Evolutionary conservation across 1,140 invertebrate species (phyloP).

Genomic region (Drosophila sp.): DNA sequence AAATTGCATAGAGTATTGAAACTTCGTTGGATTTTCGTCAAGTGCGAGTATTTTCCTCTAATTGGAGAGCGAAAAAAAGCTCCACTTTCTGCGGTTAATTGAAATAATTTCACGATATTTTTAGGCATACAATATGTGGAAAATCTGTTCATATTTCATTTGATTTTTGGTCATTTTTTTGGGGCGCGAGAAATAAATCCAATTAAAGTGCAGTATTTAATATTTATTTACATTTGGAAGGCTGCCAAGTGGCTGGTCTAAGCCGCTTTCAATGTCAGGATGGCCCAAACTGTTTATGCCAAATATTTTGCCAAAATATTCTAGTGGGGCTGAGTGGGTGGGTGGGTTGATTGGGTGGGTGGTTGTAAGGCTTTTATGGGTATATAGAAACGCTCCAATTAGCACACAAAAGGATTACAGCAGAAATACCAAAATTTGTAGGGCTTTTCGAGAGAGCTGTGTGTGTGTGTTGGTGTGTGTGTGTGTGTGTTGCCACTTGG

Average conservation of each 20-base stretch:
- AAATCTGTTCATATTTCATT: constrained; percentile 12
- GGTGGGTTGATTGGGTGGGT: neutral
- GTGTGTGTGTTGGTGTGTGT: constrained; percentile 5
- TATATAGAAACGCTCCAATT: constrained; percentile 69
- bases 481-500: constrained; percentile 26
- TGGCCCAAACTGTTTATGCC: constrained; percentile 40
- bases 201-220: constrained; percentile 62
- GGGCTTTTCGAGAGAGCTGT: constrained; percentile 7
- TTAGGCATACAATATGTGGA: neutral
- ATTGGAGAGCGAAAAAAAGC: neutral
- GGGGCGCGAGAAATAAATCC: constrained; percentile 49
- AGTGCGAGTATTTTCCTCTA: neutral
- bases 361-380: constrained; percentile 49
- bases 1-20: neutral
- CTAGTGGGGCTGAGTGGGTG: constrained; percentile 1
- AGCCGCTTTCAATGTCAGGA: constrained; percentile 60
- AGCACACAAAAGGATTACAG: constrained; percentile 76
- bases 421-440: constrained; percentile 59
- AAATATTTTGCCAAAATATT: constrained; percentile 63
- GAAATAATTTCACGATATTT: neutral
- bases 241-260: constrained; percentile 55
- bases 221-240: constrained; percentile 63
- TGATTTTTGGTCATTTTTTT: neutral
- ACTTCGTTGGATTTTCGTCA: neutral
- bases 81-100: neutral